Percentiles rank a stretch among this genome's conserved stretches.
phyloP scores from a whole-genome alignment of 2,888 invertebrate genomes.

The Tuta absoluta region DNA sequence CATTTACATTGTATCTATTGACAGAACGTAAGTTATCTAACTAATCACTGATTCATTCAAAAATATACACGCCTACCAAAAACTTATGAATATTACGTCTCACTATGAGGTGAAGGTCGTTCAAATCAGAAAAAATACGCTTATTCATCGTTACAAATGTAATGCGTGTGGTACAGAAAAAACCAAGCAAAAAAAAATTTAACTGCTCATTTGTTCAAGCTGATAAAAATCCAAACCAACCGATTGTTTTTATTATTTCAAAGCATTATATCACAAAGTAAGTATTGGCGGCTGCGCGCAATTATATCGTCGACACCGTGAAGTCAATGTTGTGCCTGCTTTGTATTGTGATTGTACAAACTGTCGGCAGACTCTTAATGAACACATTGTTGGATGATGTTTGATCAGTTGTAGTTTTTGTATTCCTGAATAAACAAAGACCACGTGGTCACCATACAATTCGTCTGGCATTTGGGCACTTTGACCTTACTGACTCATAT shows the following conservation, averaged over 20 bases:
- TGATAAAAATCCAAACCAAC: background rate
- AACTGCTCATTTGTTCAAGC: background rate
- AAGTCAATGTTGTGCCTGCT: background rate
- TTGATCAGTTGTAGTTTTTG: slow-evolving; percentile 9
- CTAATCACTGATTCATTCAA: too few species aligned
- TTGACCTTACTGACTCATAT: slow-evolving; percentile 10
- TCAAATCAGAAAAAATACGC: background rate
- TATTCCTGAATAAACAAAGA: slow-evolving; percentile 9
- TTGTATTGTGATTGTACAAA: background rate
- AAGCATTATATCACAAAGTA: background rate
- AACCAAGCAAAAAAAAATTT: background rate
- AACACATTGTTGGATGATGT: slow-evolving; percentile 9
- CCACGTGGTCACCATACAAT: background rate
- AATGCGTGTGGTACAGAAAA: background rate
- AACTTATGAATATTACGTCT: background rate
- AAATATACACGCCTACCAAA: background rate
- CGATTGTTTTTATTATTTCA: background rate
- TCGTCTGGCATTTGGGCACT: background rate
- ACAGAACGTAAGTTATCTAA: too few species aligned
- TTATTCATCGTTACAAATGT: slow-evolving; percentile 1
- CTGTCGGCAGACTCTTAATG: background rate
- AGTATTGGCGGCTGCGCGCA: too few species aligned
- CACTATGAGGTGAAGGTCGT: background rate
- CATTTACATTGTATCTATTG: too few species aligned
- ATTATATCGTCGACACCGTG: too few species aligned